A percentile compares a stretch with the other conserved stretches of the same genome.
phyloP scores from a whole-genome alignment of 2,888 invertebrate species.

The Polylopha cassiicola region DNA sequence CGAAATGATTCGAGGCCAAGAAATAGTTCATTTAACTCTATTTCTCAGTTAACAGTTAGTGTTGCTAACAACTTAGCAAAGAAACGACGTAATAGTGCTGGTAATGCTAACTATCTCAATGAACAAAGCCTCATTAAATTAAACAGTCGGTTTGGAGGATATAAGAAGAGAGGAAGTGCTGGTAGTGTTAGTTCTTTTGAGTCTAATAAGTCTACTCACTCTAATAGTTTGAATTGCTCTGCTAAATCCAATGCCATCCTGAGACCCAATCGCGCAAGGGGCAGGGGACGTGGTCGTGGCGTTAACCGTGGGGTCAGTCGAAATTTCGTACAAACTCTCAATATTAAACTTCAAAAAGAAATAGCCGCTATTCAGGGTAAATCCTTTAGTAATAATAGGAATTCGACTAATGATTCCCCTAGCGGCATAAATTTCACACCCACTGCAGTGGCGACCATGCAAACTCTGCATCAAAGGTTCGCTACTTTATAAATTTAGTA shows the following conservation, averaged over 20 bases:
- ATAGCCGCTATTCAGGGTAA: constrained; percentile 69
- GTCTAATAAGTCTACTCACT: constrained; percentile 48
- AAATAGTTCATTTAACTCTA: constrained; percentile 58
- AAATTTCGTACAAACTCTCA: constrained; percentile 59
- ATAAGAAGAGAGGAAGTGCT: constrained; percentile 54
- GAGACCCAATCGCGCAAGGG: constrained; percentile 41
- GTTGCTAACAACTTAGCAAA: constrained; percentile 65
- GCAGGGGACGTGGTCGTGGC: constrained; percentile 57
- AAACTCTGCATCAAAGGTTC: constrained; percentile 69
- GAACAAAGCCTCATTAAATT: constrained; percentile 60
- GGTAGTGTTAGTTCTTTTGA: constrained; percentile 65
- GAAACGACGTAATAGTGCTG: constrained; percentile 63
- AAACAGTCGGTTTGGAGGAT: constrained; percentile 55
- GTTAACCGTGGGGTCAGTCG: constrained; percentile 51
- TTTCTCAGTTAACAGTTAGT: constrained; percentile 64
- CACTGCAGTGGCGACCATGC: constrained; percentile 59
- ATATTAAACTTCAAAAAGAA: constrained; percentile 64
- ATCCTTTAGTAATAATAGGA: constrained; percentile 33
- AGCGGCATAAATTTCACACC: constrained; percentile 54
- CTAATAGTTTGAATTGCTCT: constrained; percentile 46
- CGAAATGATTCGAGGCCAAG: constrained; percentile 63
- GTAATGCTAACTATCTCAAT: constrained; percentile 58
- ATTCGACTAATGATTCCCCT: constrained; percentile 34
- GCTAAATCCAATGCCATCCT: constrained; percentile 48
- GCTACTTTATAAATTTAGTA: constrained; percentile 42